Conservation (phyloP, 1,140 invertebrate species). For the Drosophila bipectinata region DNA sequence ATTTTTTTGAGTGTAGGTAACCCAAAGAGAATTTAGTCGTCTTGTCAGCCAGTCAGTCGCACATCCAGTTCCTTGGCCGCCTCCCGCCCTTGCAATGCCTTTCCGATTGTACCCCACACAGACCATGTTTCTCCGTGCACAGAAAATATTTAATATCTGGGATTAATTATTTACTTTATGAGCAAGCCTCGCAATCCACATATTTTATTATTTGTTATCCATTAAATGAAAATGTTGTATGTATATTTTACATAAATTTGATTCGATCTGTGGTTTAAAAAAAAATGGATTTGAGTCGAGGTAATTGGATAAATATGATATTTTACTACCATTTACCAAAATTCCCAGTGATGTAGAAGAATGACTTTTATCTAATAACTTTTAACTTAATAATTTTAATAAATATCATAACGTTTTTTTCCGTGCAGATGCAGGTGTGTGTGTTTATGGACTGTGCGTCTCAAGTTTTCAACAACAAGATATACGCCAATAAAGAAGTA, state of each 20-base stretch:
- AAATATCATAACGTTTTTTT: too few relatives aligned
- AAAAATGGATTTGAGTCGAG: too few relatives aligned
- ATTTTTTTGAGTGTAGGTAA: slow-evolving; percentile 41
- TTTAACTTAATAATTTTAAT: too few relatives aligned
- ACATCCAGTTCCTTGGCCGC: slow-evolving; percentile 32
- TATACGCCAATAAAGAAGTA: slow-evolving; percentile 76
- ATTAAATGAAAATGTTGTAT: too few relatives aligned
- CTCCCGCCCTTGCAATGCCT: slow-evolving; percentile 4
- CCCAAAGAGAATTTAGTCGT: slow-evolving; percentile 25
- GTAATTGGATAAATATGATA: too few relatives aligned
- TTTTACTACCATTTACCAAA: too few relatives aligned
- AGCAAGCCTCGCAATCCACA: too few relatives aligned
- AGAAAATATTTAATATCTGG: background rate
- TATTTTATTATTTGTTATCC: too few relatives aligned
- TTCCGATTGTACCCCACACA: slow-evolving; percentile 53
- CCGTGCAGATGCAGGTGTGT: slow-evolving; percentile 63
- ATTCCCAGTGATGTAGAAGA: too few relatives aligned
- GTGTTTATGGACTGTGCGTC: slow-evolving; percentile 50
- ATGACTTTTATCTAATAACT: too few relatives aligned
- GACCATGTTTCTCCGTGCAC: slow-evolving; percentile 17
- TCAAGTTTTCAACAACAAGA: slow-evolving; percentile 79
- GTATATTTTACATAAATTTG: too few relatives aligned
- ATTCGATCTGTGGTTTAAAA: too few relatives aligned
- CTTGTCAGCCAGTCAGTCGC: slow-evolving; percentile 51
- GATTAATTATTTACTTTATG: background rate